Percentiles rank a stretch among this genome's conserved stretches.
Evolutionary conservation across 2,113 vertebrate genomes (phyloP).

Genomic region (Phalacrocorax carbo): DNA sequence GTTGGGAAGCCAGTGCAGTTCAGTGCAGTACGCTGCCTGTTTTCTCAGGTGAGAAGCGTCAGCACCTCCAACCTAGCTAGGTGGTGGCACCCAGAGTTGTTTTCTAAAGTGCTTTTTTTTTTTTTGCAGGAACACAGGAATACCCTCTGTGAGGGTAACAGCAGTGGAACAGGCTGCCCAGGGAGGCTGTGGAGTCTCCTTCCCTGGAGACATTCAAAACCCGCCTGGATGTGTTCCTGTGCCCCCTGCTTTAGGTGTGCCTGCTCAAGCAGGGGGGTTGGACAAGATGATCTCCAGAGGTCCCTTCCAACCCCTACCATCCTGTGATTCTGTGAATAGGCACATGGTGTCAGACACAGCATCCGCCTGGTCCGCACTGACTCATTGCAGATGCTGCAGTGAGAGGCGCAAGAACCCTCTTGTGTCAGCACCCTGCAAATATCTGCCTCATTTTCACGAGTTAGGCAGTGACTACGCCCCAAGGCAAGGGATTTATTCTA

Average conservation of each 20-base stretch:
- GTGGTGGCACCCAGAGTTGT: neutral
- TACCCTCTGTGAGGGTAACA: no score
- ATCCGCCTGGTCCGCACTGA: no score
- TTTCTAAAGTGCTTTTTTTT: neutral
- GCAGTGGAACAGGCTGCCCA: no score
- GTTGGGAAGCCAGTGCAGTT: neutral
- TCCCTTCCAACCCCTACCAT: no score
- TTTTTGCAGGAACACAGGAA: neutral
- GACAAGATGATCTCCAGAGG: no score
- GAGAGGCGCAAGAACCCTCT: neutral
- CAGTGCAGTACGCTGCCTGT: rapidly evolving
- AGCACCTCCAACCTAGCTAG: neutral
- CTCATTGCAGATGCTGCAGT: neutral
- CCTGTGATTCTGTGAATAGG: neutral
- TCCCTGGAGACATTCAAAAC: no score
- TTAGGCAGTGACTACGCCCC: neutral
- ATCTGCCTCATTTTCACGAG: neutral
- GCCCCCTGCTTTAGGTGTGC: no score
- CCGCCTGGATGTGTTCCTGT: no score
- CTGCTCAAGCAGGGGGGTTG: no score
- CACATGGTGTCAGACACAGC: neutral
- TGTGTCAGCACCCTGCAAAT: neutral
- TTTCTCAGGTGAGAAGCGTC: neutral
- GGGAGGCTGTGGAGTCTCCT: no score
- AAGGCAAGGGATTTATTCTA: neutral